Evolutionary conservation across 2,888 invertebrate species (phyloP).

Genomic region (Idaea dimidiata): DNA sequence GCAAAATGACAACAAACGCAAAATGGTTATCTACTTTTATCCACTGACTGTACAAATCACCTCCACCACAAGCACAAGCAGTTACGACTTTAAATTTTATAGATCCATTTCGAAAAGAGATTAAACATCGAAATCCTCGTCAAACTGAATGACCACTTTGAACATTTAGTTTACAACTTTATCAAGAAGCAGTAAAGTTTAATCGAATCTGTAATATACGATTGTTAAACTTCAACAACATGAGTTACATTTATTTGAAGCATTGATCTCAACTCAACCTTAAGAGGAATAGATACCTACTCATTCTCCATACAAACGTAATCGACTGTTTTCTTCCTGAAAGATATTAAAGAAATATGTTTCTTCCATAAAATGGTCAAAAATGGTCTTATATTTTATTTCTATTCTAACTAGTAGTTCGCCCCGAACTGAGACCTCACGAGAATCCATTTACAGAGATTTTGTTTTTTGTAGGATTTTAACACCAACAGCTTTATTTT

Average conservation of each 20-base stretch:
- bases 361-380: too few species aligned
- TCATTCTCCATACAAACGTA: neutral
- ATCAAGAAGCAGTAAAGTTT: slow-evolving; percentile 2
- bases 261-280: too few species aligned
- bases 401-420: too few species aligned
- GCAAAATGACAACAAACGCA: too few species aligned
- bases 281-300: too few species aligned
- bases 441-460: too few species aligned
- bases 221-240: slow-evolving; percentile 30
- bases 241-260: slow-evolving; percentile 15
- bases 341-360: too few species aligned
- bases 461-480: too few species aligned
- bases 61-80: neutral
- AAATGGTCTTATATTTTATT: too few species aligned
- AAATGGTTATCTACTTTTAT: neutral
- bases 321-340: too few species aligned
- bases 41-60: neutral
- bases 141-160: neutral
- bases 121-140: slow-evolving; percentile 1
- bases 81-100: slow-evolving; percentile 22
- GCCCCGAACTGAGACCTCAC: too few species aligned
- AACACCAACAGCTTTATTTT: too few species aligned
- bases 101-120: slow-evolving; percentile 7
- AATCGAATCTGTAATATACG: slow-evolving; percentile 8
- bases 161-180: neutral